Evolutionary conservation across 2,888 invertebrate genomes (phyloP), one percentile per base, ranked within the genome.

Genomic region (Thereva nobilitata): DNA sequence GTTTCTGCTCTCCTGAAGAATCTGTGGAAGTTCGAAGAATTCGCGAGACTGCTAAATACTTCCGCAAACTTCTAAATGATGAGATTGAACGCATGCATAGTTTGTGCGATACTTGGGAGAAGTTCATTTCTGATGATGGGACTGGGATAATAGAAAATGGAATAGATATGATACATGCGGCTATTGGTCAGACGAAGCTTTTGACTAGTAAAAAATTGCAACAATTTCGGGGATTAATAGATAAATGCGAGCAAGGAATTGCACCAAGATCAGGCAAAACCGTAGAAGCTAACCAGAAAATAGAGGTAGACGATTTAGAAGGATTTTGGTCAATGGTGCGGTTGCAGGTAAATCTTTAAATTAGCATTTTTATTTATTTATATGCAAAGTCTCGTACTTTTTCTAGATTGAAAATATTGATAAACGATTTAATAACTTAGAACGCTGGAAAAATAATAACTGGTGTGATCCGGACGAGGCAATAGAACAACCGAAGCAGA

Each of bases 171-270:
- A 86, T 93, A 23, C 83, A 89, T 74, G 86, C 88, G 37, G 86
- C 89, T 0, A 83, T 89, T 66, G 92, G 92, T 0, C 91, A 92
- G 79, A 89, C 91, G 0, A 85, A 85, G 67, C 79, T 93, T n/a
- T 80, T 93, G 4, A 83, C 89, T 1, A 83, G 81, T 8, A 89
- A 91, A 74, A 92, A 92, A 75, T 88, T 92, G 71, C 82, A 86
- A 74, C 89, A 91, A 76, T 92, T 92, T 75, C 79, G 82, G 42
- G 83, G 83, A 12, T 78, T 89, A 2, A 87, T 84, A 12, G 77
- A 80, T 55, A 74, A 77, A 0, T 81, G 75, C 71, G 80, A 79
- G 47, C 67, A 74, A 0, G 73, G 75, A 0, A 34, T 4, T 7
- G 7, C 12, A 8, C 10, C 35, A 6, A 10, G 8, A 12, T n/a